Evolutionary conservation across 2,888 invertebrate species (phyloP).

Genomic region (Brachyptera risi): DNA sequence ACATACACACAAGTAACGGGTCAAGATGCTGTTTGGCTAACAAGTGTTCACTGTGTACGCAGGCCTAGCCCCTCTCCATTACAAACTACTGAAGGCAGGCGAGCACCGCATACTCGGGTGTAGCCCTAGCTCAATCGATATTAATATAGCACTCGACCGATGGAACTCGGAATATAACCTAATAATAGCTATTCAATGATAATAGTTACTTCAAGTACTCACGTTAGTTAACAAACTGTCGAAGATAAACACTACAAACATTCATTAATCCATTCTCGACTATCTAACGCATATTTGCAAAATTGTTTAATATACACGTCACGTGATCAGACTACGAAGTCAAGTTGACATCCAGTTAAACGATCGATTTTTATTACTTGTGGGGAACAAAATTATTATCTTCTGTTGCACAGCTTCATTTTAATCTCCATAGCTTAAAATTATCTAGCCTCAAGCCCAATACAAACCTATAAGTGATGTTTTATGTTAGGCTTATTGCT

Average conservation of each 20-base stretch:
- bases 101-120: conserved; percentile 28
- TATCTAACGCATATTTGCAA: conserved; percentile 7
- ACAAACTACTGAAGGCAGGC: too few relatives aligned
- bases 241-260: conserved; percentile 9
- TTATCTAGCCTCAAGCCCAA: too few relatives aligned
- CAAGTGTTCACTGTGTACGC: conserved; percentile 24
- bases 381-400: too few relatives aligned
- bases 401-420: too few relatives aligned
- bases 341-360: too few relatives aligned
- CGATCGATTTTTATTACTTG: too few relatives aligned
- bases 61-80: conserved; percentile 27
- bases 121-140: conserved; percentile 31
- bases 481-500: too few relatives aligned
- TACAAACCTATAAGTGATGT: too few relatives aligned
- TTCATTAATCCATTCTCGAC: conserved; percentile 5
- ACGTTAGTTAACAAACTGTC: background rate
- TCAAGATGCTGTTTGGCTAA: background rate
- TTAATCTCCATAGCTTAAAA: too few relatives aligned
- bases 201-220: background rate
- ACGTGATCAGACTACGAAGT: conserved; percentile 8
- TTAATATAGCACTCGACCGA: background rate
- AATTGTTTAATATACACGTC: conserved; percentile 17
- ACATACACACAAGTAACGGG: conserved; percentile 7
- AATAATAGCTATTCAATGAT: background rate
- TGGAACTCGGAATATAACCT: too few relatives aligned